Base-by-base conservation (phyloP, 2,797 vertebrate species). In the Anguilla megastoma region DNA sequence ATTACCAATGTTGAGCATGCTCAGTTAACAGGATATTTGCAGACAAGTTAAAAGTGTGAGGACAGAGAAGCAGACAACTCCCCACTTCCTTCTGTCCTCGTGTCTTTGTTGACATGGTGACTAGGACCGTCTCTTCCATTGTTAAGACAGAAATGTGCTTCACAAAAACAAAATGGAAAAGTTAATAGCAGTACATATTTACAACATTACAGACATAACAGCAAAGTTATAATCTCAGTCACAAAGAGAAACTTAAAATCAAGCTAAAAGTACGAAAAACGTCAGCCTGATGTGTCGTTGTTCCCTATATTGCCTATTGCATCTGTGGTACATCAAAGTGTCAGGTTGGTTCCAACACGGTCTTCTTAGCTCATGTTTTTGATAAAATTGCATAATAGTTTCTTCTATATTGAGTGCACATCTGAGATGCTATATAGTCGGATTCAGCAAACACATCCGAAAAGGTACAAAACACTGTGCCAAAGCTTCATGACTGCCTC, bases 151-250 rank as follows among this genome's bases (percentile, higher is more conserved):
- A 86, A 54, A 86, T 83, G 63, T 54, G 88, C 85, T 84, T 88
- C 86, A 88, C 60, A 88, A 82, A 86, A 86, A 80, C 86, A 85
- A 91, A 87, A 88, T 69, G 30, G 16, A 18, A 85, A 87, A 85
- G 91, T 91, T 90, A 93, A 91, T 92, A 92, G 90, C 89, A 91
- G 89, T 92, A 92, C 92, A 27, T 95, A 95, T 95, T 95, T 95
- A 95, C 94, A 95, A 92, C 91, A 89, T 90, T 88, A 86, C 79
- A 92, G 92, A 92, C 71, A 84, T 30, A 60, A 86, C 58, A 71
- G 84, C 66, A 87, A 85, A 84, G 80, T 71, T 84, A 24, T 71
- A 36, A 71, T 74, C 66, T 33, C 30, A 60, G 33, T 87, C 82
- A 84, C 66, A 84, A n/a, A 50, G 48, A 56, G 50, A 86, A 88